Base-by-base conservation (phyloP, 2,888 invertebrate species). In the Cryptus armator region DNA sequence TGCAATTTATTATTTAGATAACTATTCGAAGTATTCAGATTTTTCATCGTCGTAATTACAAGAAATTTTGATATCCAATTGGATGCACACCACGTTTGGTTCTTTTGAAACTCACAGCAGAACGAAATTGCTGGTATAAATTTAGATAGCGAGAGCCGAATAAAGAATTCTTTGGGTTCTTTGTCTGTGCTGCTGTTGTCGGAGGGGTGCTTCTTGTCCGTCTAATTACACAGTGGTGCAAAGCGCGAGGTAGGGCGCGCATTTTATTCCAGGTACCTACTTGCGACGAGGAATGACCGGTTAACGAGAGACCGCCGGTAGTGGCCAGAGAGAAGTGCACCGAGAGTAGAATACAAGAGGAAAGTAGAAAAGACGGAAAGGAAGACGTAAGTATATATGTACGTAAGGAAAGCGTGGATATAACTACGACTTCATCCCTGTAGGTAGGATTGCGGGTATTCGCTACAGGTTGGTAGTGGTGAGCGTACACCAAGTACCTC, bases 261-360 rank as follows among this genome's bases (percentile, higher is more conserved):
- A 81, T 86, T 85, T 83, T 81, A 86, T 86, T 81, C 79, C 66
- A 12, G 75, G 80, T 56, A 44, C 70, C 77, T 59, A 71, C 74
- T 81, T 68, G 78, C 77, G 82, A 81, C 78, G 80, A 83, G 81
- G 78, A 81, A 84, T 87, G 86, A 83, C 87, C 87, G 83, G 78
- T 84, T 87, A 87, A 87, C 84, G 86, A 87, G 86, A 84, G 83
- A 86, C 84, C 68, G 76, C 75, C 72, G 46, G 81, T 81, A 82
- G 51, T 62, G 62, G 78, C 83, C 70, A 81, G 79, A 62, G 70
- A 59, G 71, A 53, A 71, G 51, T 71, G 59, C 72, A 71, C 48
- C 68, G 77, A 56, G 62, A 53, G 68, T 59, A 68, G 29, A 29
- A 46, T 62, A 81, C 77, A 70, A 75, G 70, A 79, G 74, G 43